Evolutionary conservation across 1,140 invertebrate genomes (phyloP).

Genomic region (Monochamus saltuarius): DNA sequence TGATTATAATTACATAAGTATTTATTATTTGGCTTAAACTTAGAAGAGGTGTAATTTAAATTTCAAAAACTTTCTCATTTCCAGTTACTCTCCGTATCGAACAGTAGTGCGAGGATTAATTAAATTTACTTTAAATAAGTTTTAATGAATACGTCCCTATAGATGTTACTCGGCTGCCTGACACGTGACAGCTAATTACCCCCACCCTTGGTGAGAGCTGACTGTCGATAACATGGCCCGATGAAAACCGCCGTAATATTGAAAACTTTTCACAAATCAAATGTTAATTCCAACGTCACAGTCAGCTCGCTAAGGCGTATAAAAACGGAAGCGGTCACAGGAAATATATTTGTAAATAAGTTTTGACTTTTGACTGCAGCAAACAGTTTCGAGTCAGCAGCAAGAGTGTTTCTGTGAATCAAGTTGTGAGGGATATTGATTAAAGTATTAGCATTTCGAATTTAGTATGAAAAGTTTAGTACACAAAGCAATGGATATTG

Average conservation of each 20-base stretch:
- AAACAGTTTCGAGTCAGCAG: no score
- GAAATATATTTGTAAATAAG: background rate
- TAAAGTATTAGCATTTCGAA: no score
- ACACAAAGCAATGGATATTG: no score
- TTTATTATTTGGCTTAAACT: no score
- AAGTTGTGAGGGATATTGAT: no score
- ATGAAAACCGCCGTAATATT: slow-evolving; percentile 29
- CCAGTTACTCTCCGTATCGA: slow-evolving; percentile 3
- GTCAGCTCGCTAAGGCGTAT: slow-evolving; percentile 1
- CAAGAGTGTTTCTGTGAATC: no score
- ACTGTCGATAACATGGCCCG: slow-evolving; percentile 35
- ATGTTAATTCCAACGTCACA: slow-evolving; percentile 35
- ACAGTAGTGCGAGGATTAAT: slow-evolving; percentile 31
- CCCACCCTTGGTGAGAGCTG: background rate
- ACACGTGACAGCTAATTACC: slow-evolving; percentile 39
- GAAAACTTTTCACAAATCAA: slow-evolving; percentile 27
- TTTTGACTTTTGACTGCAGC: no score
- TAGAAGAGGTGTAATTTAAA: no score
- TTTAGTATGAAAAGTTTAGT: no score
- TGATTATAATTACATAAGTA: no score
- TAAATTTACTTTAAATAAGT: slow-evolving; percentile 45
- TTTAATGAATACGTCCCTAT: slow-evolving; percentile 41
- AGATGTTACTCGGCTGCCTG: slow-evolving; percentile 21
- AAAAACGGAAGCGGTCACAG: background rate
- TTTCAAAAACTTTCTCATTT: slow-evolving; percentile 7